Evolutionary conservation across 2,888 invertebrate species (phyloP).

Genomic region (Agrotis clavis): DNA sequence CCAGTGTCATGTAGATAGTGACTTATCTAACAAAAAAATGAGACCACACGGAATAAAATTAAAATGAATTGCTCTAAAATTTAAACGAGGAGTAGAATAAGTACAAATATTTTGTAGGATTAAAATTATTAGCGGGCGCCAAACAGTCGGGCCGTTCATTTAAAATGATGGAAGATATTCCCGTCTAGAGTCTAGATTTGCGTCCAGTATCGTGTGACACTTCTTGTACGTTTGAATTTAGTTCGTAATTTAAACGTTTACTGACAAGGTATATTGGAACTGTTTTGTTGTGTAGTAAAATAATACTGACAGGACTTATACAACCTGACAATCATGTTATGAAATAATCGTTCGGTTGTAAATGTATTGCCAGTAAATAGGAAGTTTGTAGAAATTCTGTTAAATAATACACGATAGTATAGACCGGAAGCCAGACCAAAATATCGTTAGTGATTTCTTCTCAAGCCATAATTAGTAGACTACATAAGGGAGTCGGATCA

Average conservation of each 20-base stretch:
- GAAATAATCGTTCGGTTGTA: conserved; percentile 21
- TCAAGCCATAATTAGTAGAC: no score
- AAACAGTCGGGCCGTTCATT: conserved; percentile 18
- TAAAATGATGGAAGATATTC: conserved; percentile 36
- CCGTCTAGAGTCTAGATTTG: conserved; percentile 34
- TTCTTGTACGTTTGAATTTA: neutral
- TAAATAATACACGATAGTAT: conserved; percentile 13
- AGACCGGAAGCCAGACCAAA: no score
- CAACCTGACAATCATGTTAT: neutral
- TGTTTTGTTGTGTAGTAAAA: conserved; percentile 2
- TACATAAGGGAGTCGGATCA: no score
- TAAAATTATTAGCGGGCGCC: conserved; percentile 49
- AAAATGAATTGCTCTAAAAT: conserved; percentile 39
- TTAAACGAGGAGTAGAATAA: conserved; percentile 5
- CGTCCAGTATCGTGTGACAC: neutral
- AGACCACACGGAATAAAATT: conserved; percentile 9
- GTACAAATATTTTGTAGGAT: conserved; percentile 10
- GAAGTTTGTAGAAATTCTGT: conserved; percentile 27
- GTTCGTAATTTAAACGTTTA: neutral
- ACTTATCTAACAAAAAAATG: conserved; percentile 14
- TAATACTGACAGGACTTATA: conserved; percentile 4
- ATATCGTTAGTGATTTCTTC: no score
- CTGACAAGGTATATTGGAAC: neutral
- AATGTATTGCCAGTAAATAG: conserved; percentile 19
- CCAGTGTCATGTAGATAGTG: no score